These are phyloP conservation scores for Stigmatopora nigra DNA, from an alignment of 2,113 vertebrate species.

Conservation along the genomic window DNA sequence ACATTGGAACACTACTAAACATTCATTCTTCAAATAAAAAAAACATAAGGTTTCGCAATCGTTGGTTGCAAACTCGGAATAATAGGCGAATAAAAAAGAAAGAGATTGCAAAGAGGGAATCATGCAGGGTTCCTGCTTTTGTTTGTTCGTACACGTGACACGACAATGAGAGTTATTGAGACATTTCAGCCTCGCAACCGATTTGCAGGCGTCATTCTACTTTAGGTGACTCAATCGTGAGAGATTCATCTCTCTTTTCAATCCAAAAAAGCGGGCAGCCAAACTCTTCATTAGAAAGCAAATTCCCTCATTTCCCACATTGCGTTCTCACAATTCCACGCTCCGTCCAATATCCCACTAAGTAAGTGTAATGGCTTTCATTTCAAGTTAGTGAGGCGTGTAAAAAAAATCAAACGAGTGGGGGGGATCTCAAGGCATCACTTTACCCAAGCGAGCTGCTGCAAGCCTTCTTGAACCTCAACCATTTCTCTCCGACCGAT, in stretches of 20 bases:
- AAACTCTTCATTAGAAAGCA: not conserved
- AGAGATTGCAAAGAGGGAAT: not conserved
- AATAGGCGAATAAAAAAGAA: not conserved
- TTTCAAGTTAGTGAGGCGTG: conserved; percentile 45
- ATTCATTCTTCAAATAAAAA: conserved; percentile 29
- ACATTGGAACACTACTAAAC: conserved; percentile 40
- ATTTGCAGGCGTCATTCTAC: not conserved
- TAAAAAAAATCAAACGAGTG: conserved; percentile 29
- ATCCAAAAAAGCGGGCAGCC: not conserved
- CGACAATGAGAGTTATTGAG: not conserved
- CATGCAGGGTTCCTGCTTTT: not conserved
- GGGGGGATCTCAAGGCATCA: conserved; percentile 26
- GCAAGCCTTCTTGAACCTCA: conserved; percentile 51
- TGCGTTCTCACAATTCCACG: conserved; percentile 30
- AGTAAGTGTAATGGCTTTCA: conserved; percentile 37
- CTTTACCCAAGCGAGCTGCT: conserved; percentile 41
- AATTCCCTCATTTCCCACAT: not conserved
- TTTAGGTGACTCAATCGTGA: not conserved
- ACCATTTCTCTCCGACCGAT: conserved; percentile 42
- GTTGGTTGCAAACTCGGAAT: conserved; percentile 21
- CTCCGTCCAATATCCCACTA: conserved; percentile 36
- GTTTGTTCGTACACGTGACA: not conserved
- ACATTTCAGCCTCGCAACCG: not conserved
- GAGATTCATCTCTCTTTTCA: not conserved
- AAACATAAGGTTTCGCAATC: conserved; percentile 29